Evolutionary conservation across 2,113 vertebrate genomes (phyloP).

Genomic region (Malurus elegans): DNA sequence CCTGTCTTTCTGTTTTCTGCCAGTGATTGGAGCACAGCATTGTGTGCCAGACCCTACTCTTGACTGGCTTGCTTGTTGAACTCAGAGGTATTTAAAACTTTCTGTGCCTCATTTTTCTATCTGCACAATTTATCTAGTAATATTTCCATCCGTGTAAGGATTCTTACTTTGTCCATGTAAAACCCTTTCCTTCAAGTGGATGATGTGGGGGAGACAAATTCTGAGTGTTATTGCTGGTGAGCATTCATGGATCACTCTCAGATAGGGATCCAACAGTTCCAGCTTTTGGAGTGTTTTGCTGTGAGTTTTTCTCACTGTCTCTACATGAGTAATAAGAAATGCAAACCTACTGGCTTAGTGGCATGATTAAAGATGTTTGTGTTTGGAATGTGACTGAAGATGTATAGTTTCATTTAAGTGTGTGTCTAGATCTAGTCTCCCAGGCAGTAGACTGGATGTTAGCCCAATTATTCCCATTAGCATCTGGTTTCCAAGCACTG

Average conservation of each 20-base stretch:
- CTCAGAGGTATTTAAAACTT: not conserved
- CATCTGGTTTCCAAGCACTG: not conserved
- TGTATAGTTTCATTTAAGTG: not conserved
- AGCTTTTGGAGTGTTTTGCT: not conserved
- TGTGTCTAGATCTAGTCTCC: not conserved
- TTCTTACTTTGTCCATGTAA: not conserved
- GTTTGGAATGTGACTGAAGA: not conserved
- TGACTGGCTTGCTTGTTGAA: not conserved
- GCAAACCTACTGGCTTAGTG: not conserved
- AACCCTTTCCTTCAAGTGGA: not conserved
- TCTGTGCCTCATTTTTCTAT: not conserved
- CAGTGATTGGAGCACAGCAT: not conserved
- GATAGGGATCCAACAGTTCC: not conserved
- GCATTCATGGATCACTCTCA: not conserved
- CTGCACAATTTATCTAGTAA: not conserved
- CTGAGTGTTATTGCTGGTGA: not conserved
- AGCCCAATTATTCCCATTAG: slow-evolving; percentile 51
- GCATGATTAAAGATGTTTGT: not conserved
- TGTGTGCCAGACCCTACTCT: not conserved
- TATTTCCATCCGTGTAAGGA: not conserved
- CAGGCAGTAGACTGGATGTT: not conserved
- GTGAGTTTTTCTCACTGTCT: not conserved
- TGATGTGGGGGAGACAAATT: not conserved
- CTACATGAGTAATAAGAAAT: not conserved
- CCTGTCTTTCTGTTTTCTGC: not conserved